These are phyloP conservation scores for Sciurus carolinensis DNA, from an alignment of 2,797 vertebrate species.

Conservation along the genomic window DNA sequence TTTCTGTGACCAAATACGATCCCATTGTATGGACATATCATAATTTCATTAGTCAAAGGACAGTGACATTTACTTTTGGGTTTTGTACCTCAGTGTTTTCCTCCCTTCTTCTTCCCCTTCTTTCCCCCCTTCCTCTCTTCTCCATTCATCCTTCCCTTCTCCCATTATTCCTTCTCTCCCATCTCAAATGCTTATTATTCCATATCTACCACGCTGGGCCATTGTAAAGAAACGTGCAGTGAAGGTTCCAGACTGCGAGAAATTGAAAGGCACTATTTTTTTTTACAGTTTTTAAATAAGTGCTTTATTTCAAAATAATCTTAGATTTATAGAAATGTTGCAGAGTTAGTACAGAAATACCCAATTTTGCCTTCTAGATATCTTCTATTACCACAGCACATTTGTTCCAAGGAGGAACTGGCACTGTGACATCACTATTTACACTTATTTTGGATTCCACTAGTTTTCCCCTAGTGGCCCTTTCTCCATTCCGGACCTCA, in stretches of 20 bases:
- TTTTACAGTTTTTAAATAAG: neutral
- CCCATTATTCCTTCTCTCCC: neutral
- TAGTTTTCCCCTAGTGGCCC: neutral
- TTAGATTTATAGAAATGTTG: neutral
- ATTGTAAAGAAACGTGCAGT: neutral
- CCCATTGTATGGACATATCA: neutral
- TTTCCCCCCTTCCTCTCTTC: neutral
- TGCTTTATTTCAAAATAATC: slow-evolving; percentile 2
- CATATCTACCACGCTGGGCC: rapidly evolving
- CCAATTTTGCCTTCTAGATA: neutral
- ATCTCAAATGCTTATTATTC: neutral
- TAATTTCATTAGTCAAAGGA: neutral
- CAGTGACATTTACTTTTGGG: neutral
- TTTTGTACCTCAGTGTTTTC: neutral
- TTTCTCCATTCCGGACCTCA: neutral
- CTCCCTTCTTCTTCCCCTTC: neutral
- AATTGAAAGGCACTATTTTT: neutral
- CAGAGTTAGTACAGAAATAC: neutral
- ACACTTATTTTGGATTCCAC: neutral
- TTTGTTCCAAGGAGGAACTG: neutral
- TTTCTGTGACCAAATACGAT: neutral
- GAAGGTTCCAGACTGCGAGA: neutral
- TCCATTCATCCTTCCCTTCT: neutral
- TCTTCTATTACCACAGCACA: neutral
- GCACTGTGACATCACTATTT: neutral